phyloP scores from a whole-genome alignment of 2,888 invertebrate species.

The Acronicta alni region DNA sequence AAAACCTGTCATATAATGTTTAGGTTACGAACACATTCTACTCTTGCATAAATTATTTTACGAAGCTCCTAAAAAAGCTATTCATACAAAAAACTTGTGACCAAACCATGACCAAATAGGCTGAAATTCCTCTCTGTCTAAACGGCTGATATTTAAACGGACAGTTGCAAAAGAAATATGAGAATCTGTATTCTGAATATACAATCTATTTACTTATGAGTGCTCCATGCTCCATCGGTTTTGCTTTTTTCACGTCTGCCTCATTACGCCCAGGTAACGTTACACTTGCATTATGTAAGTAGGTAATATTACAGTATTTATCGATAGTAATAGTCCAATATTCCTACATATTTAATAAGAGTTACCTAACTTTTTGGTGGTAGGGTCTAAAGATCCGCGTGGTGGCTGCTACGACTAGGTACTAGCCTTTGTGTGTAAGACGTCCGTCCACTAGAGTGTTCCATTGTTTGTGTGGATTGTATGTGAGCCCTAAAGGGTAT shows the following conservation, averaged over 20 bases:
- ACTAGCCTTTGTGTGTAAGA: no score
- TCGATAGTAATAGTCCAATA: conserved; percentile 4
- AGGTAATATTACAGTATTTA: conserved; percentile 36
- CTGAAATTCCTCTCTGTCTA: not conserved
- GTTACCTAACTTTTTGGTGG: conserved; percentile 24
- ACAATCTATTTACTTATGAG: conserved; percentile 51
- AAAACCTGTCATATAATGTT: no score
- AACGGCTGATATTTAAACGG: conserved; percentile 26
- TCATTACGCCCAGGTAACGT: conserved; percentile 59
- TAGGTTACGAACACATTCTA: not conserved
- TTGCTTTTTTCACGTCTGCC: conserved; percentile 55
- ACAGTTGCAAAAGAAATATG: conserved; percentile 56
- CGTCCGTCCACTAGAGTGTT: no score
- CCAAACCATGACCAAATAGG: not conserved
- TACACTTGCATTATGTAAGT: conserved; percentile 60
- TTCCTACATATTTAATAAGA: not conserved
- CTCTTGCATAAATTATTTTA: not conserved
- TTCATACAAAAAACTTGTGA: not conserved
- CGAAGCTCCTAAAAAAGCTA: not conserved
- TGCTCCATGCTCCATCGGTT: conserved; percentile 57
- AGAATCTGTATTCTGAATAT: conserved; percentile 48
- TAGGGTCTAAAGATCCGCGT: no score
- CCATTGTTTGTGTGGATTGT: no score
- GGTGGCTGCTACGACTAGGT: no score
- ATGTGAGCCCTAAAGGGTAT: no score